phyloP scores from a whole-genome alignment of 2,113 vertebrate species.

The Butastur rufipennis region DNA sequence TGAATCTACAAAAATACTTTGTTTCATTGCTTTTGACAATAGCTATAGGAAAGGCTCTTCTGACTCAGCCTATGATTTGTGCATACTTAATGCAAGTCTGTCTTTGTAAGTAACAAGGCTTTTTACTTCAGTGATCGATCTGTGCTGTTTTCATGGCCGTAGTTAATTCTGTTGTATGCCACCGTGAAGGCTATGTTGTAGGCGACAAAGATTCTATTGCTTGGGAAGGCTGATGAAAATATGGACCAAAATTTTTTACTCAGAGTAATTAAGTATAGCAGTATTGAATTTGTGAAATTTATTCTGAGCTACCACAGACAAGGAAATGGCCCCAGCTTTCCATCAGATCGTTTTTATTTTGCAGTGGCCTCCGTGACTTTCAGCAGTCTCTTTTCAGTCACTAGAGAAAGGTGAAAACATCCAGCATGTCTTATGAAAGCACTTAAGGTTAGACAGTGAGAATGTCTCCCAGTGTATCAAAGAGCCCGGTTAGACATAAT shows the following conservation, averaged over 20 bases:
- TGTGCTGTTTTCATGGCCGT: not conserved
- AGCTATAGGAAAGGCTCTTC: not conserved
- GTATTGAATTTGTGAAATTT: constrained; percentile 23
- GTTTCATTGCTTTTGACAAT: not conserved
- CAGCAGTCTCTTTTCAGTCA: not conserved
- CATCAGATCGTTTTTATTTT: not conserved
- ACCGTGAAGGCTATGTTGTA: not conserved
- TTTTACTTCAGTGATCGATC: constrained; percentile 31
- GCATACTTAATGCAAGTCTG: constrained; percentile 23
- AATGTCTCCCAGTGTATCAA: not conserved
- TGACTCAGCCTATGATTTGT: constrained; percentile 44
- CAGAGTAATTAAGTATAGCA: not conserved
- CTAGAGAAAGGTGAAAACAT: not conserved
- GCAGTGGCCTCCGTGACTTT: not conserved
- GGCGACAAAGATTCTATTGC: not conserved
- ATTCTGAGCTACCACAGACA: not conserved
- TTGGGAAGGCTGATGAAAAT: constrained; percentile 24
- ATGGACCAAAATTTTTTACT: not conserved
- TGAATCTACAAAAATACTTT: not conserved
- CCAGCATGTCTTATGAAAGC: not conserved
- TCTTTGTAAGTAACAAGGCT: constrained; percentile 21
- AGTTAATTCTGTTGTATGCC: constrained; percentile 17
- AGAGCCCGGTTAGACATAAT: not conserved
- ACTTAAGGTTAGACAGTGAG: not conserved
- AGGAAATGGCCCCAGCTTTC: not conserved